Conservation (phyloP, 2,113 vertebrate species). For the Rhabdornis inornatus region DNA sequence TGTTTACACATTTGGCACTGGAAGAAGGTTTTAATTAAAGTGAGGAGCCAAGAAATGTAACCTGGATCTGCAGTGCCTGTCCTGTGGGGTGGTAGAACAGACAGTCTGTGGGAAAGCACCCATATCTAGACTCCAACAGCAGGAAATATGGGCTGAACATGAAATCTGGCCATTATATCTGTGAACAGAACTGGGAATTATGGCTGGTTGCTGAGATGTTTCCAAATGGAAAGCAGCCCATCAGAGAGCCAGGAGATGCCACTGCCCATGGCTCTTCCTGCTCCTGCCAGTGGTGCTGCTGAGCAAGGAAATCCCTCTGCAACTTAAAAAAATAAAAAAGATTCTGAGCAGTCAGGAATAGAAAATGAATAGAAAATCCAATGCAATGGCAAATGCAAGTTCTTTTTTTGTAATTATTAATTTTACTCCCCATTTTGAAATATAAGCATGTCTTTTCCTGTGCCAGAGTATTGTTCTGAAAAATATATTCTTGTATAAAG, state of each 20-base stretch:
- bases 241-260: neutral
- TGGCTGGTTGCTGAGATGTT: neutral
- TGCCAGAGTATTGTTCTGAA: conserved; percentile 7
- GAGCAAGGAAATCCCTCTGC: neutral
- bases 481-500: neutral
- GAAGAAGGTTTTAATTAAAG: neutral
- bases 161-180: neutral
- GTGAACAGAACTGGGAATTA: neutral
- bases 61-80: neutral
- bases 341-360: neutral
- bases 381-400: neutral
- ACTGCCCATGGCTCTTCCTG: fast-evolving
- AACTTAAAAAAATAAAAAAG: neutral
- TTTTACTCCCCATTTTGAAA: neutral
- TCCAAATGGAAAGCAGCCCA: neutral
- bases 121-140: neutral
- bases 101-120: neutral
- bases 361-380: neutral
- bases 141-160: neutral
- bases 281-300: neutral
- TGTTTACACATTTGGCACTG: neutral
- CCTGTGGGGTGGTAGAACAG: neutral
- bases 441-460: neutral
- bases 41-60: neutral
- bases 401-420: neutral